These are phyloP conservation scores for Leucoma salicis DNA, from an alignment of 2,888 invertebrate genomes.

Conservation along the genomic window DNA sequence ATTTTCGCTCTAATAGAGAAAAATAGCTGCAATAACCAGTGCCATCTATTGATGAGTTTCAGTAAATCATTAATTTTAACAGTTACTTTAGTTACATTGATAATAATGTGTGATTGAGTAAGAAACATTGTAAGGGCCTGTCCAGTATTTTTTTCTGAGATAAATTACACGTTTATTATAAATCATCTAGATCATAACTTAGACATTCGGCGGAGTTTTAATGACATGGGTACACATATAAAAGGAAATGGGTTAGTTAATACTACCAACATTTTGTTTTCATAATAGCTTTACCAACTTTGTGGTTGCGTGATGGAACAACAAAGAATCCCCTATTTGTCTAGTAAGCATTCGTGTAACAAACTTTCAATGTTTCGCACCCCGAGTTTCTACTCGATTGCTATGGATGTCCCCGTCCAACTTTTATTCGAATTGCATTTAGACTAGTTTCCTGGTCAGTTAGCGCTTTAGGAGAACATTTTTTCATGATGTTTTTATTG, in stretches of 20 bases:
- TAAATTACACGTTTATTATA: too few relatives aligned
- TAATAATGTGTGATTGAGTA: too few relatives aligned
- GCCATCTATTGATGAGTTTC: too few relatives aligned
- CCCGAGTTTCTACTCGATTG: conserved; percentile 27
- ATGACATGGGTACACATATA: conserved; percentile 30
- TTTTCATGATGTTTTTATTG: conserved; percentile 13
- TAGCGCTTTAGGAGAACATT: conserved; percentile 4
- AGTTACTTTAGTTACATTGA: too few relatives aligned
- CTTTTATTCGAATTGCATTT: conserved; percentile 26
- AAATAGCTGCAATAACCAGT: too few relatives aligned
- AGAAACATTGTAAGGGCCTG: too few relatives aligned
- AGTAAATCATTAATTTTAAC: too few relatives aligned
- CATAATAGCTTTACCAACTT: conserved; percentile 41
- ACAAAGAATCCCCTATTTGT: conserved; percentile 53
- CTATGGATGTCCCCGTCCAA: conserved; percentile 44
- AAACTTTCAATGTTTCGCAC: conserved; percentile 34
- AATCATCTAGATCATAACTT: conserved; percentile 22
- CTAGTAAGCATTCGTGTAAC: conserved; percentile 41
- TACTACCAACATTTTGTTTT: conserved; percentile 38
- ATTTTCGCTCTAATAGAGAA: too few relatives aligned
- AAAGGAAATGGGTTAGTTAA: conserved; percentile 29
- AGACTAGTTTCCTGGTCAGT: conserved; percentile 13
- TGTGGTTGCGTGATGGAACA: conserved; percentile 48
- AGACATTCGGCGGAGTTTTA: conserved; percentile 22
- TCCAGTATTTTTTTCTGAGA: too few relatives aligned